phyloP scores from a whole-genome alignment of 2,797 vertebrate species.

The Antrozous pallidus region DNA sequence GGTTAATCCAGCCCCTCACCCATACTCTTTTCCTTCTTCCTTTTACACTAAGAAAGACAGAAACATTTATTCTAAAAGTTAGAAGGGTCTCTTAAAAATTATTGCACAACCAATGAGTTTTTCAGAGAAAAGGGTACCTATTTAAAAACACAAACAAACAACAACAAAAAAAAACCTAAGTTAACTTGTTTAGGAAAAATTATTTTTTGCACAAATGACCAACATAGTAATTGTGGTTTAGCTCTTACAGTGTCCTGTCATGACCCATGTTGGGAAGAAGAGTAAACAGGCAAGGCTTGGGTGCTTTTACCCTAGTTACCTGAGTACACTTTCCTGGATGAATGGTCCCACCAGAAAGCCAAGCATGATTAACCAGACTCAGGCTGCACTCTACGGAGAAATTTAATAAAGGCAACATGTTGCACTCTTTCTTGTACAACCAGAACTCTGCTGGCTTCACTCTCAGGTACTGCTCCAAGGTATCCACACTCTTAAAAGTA shows the following conservation, averaged over 20 bases:
- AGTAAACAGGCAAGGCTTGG: neutral
- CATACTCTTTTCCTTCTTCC: neutral
- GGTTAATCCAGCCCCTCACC: neutral
- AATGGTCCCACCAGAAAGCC: neutral
- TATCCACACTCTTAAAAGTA: neutral
- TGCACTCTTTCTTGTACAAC: neutral
- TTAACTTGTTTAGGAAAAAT: slow-evolving; percentile 12
- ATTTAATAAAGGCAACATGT: neutral
- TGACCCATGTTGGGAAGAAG: too few relatives aligned
- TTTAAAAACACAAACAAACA: neutral
- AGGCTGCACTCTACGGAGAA: neutral
- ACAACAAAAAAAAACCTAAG: neutral
- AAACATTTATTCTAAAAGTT: neutral
- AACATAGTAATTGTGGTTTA: neutral
- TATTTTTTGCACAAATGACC: neutral
- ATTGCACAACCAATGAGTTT: neutral
- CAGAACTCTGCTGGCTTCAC: neutral
- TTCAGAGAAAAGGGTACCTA: neutral
- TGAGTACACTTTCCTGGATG: neutral
- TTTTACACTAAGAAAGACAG: neutral
- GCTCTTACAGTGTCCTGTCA: neutral
- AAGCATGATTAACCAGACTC: neutral
- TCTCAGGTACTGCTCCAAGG: neutral
- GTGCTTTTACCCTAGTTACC: neutral
- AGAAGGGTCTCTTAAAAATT: neutral